Conservation (phyloP, 2,113 vertebrate genomes). For the Alces alces region DNA sequence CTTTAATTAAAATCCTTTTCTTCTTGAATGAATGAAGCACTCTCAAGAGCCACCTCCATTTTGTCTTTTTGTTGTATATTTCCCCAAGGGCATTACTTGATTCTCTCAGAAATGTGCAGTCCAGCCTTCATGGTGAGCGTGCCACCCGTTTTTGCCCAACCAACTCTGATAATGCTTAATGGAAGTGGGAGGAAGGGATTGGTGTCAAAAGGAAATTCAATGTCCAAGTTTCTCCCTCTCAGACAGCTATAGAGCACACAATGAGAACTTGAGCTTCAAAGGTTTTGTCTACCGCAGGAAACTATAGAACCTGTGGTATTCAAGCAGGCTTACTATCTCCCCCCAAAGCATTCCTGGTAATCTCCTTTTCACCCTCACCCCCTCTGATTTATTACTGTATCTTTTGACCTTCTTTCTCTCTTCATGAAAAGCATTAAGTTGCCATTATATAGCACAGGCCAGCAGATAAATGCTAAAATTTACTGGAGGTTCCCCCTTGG, state of each 20-base stretch:
- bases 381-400: slow-evolving; percentile 13
- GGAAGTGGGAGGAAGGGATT: neutral
- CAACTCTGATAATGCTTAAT: neutral
- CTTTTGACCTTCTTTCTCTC: slow-evolving; percentile 49
- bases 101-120: neutral
- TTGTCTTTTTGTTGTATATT: neutral
- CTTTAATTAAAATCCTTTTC: neutral
- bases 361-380: neutral
- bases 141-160: neutral
- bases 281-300: neutral
- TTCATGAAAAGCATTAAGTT: slow-evolving; percentile 46
- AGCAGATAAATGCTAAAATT: slow-evolving; percentile 40
- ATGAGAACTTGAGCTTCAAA: slow-evolving; percentile 19
- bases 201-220: neutral
- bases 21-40: neutral
- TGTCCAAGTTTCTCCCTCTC: neutral
- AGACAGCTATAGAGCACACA: neutral
- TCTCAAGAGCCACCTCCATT: neutral
- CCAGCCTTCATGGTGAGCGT: neutral
- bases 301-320: neutral
- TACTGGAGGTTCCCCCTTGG: neutral
- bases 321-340: neutral
- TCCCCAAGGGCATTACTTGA: neutral
- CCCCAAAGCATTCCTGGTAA: neutral
- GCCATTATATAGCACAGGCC: neutral